These are phyloP conservation scores for Synergus itoensis DNA, from an alignment of 2,888 invertebrate species.

Conservation along the genomic window DNA sequence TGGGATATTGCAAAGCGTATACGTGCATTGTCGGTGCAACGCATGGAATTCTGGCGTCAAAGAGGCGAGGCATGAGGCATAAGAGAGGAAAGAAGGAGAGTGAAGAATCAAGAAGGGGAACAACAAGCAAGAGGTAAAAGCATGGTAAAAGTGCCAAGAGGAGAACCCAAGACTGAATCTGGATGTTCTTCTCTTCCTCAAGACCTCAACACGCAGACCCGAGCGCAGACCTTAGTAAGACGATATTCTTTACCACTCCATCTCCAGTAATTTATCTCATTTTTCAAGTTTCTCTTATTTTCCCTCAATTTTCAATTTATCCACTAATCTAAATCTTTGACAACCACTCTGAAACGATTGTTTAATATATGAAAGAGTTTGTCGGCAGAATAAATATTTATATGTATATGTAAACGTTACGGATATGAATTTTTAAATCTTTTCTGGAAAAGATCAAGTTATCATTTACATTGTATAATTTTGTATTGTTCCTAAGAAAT, in stretches of 20 bases:
- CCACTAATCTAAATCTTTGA: background rate
- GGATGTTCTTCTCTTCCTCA: conserved; percentile 32
- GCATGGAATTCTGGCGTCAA: conserved; percentile 38
- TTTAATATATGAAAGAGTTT: background rate
- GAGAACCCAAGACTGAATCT: conserved; percentile 14
- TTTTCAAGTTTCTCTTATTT: background rate
- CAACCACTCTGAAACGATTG: no score
- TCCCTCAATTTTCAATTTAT: conserved; percentile 1
- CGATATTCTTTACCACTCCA: background rate
- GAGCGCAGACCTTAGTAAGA: conserved; percentile 21
- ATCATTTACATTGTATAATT: background rate
- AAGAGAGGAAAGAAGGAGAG: background rate
- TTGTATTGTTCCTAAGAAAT: conserved; percentile 3
- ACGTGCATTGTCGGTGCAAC: conserved; percentile 33
- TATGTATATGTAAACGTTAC: background rate
- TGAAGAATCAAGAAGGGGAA: conserved; percentile 32
- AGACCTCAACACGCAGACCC: conserved; percentile 22
- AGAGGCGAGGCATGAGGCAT: conserved; percentile 25
- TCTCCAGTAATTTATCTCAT: conserved; percentile 26
- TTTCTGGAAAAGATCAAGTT: background rate
- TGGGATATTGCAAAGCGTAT: conserved; percentile 20
- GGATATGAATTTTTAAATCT: background rate
- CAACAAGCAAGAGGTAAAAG: conserved; percentile 10
- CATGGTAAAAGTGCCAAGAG: conserved; percentile 2
- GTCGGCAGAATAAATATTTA: background rate